Base-by-base conservation (phyloP, 2,888 invertebrate genomes). In the Pollenia labialis region DNA sequence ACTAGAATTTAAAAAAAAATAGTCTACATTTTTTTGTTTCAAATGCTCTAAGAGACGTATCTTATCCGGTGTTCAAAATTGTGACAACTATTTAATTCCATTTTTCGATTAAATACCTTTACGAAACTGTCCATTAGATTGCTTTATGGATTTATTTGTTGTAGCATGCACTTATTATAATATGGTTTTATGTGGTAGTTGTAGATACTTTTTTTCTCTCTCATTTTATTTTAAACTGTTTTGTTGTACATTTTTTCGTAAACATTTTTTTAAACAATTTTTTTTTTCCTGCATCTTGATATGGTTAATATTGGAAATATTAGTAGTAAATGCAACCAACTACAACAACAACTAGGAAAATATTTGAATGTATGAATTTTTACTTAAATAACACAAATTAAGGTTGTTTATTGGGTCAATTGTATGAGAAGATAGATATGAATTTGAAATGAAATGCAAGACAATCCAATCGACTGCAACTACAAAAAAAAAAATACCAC, bases 401-500 rank as follows among this genome's bases (percentile, higher is more conserved):
- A 88, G 85, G 81, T 79, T 71, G 85, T 87, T 87, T 88, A 88
- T 88, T 88, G 87, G 88, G 88, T 88, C 88, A 88, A 88, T 88
- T 88, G 88, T 85, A 75, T 83, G 85, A 85, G 77, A 85, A 81
- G 83, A 81, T 81, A 83, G 68, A 84, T 84, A 84, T 69, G 80
- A 77, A 66, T 82, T 76, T 42, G 10, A 76, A 76, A 75, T 69
- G 60, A 82, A 82, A 76, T 75, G 42, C 77, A 77, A 81, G 14
- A n/a, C 72, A 81, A 58, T 12, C 23, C 85, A 82, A 58, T 23
- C 32, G 23, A 18, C 58, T 50, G 62, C 56, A 9, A 48, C 18
- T 46, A 40, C 23, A 48, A 66, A 66, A 46, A 12, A 46, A 48
- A 12, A 62, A 40, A 1, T 42, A 60, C 46, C n/a, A 44, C 14